Base-by-base conservation (phyloP, 2,888 invertebrate genomes). In the Dione juno region DNA sequence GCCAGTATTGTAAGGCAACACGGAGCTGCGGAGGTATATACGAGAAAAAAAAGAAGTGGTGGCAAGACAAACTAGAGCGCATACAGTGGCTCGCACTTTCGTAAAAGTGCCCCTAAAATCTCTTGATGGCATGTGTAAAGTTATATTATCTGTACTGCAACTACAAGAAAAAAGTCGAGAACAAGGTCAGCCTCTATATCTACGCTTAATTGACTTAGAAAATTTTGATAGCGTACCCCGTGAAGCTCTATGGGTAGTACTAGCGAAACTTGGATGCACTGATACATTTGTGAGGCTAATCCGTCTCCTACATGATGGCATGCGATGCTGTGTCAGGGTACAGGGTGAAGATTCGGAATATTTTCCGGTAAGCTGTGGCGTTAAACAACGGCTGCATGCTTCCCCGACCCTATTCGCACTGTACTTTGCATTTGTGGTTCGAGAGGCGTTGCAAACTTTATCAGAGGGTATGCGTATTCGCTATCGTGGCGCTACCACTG, bases 181-280 rank as follows among this genome's bases (percentile, higher is more conserved):
- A 66, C 63, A 73, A 45, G n/a, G 59, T 37, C 63, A 54, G 48
- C 69, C 45, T 37, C 54, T 71, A 37, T 71, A 65, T 28, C 14
- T 74, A 9, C 64, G 67, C 45, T 74, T 69, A 57, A 61, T 66
- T 37, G 72, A 74, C 19, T 21, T 74, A 6, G 69, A 71, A 48
- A 74, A 70, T 53, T 53, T 53, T 14, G 53, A 28, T 14, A 53
- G 28, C 53, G 53, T 53, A 13, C 53, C 57, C 19, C 64, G 66
- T 0, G 58, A 67, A 48, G 67, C 66, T 41, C 54, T 74, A 1
- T 74, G 66, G 66, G 43, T 65, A 11, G 40, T 65, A 8, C 65
- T 74, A 2, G n/a, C 11, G 11, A 74, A 70, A 45, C 11, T 73
- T 10, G 72, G 72, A 13, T 74, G 74, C 43, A 53, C 74, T 16